Evolutionary conservation across 1,140 invertebrate species (phyloP), one percentile per base, ranked within the genome.

Genomic region (Hycleus cichorii): DNA sequence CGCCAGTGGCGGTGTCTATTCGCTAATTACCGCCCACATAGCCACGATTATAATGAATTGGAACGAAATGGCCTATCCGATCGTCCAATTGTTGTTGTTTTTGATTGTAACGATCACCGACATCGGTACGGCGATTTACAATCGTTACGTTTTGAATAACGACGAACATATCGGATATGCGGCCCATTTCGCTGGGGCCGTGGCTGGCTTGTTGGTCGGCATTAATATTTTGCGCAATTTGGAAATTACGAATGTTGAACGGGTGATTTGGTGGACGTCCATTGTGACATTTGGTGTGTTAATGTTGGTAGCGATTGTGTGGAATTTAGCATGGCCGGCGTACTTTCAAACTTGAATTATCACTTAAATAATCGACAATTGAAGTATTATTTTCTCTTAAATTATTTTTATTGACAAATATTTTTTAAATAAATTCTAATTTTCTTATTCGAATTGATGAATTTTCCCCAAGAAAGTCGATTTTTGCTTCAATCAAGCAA

Each of bases 21-120:
- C 95, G 3, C 69, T 98, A 3, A 90, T 98, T 10, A 89, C 95
- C 0, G 95, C 95, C 4, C 95, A 99, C 71, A 81, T 98, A 43
- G 91, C 96, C 9, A 94, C 91, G 18, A 89, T 98, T 38, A 84
- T 98, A 58, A 86, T 97, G 88, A 96, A 97, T 74, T 97, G 91
- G 88, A 78, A 79, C 39, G 89, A 96, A 76, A 95, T 96, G 91
- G 87, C 92, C 68, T 91, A 89, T 69, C 88, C 90, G 0, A 80
- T 87, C 46, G 75, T 90, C 1, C 88, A 95, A 63, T 73, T 94
- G 11, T 66, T 90, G 26, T 81, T 90, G 8, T 89, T 93, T 65
- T 59, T 91, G 0, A 69, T 90, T 0, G 78, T 95, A 49, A 83
- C 84, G 1, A 39, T 8, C 2, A 46, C 44, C 5, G 67, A 69